Percentiles rank a stretch among this genome's conserved stretches.
These are phyloP conservation scores for Phalangium opilio DNA, from an alignment of 2,888 invertebrate genomes.

Conservation along the genomic window DNA sequence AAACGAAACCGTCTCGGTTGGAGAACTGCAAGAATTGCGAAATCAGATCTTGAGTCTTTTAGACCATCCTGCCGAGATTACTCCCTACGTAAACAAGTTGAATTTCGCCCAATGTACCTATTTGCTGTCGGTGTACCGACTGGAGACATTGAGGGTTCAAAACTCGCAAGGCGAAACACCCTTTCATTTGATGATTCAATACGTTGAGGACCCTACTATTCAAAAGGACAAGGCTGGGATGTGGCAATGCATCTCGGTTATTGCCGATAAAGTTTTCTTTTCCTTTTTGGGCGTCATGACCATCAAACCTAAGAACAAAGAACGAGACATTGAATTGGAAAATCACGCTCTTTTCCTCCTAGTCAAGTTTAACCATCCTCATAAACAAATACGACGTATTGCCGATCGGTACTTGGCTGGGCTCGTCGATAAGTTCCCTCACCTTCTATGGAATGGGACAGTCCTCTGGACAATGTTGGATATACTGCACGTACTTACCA, in stretches of 20 bases:
- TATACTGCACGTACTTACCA: conserved; percentile 76
- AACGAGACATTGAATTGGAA: conserved; percentile 78
- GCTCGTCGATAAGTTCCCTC: conserved; percentile 83
- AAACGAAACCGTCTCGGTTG: conserved; percentile 73
- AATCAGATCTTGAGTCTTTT: conserved; percentile 71
- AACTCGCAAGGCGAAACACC: conserved; percentile 54
- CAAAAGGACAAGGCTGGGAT: conserved; percentile 81
- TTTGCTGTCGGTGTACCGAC: conserved; percentile 84
- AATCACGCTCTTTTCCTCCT: conserved; percentile 86
- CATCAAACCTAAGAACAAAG: conserved; percentile 65
- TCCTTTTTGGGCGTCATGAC: conserved; percentile 77
- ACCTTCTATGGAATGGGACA: conserved; percentile 87
- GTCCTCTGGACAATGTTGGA: conserved; percentile 91
- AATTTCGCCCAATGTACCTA: conserved; percentile 95
- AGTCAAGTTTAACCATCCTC: conserved; percentile 92
- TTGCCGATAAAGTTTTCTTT: conserved; percentile 82
- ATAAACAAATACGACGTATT: conserved; percentile 79
- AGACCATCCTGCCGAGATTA: conserved; percentile 65
- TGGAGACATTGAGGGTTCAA: conserved; percentile 81
- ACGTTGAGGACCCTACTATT: conserved; percentile 74
- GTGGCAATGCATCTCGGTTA: conserved; percentile 84
- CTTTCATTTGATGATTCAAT: conserved; percentile 79
- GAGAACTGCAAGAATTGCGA: conserved; percentile 75
- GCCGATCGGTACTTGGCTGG: conserved; percentile 81
- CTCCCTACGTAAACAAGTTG: conserved; percentile 72